Evolutionary conservation across 1,140 invertebrate species (phyloP), one percentile per base, ranked within the genome.

Genomic region (Prorops nasuta): DNA sequence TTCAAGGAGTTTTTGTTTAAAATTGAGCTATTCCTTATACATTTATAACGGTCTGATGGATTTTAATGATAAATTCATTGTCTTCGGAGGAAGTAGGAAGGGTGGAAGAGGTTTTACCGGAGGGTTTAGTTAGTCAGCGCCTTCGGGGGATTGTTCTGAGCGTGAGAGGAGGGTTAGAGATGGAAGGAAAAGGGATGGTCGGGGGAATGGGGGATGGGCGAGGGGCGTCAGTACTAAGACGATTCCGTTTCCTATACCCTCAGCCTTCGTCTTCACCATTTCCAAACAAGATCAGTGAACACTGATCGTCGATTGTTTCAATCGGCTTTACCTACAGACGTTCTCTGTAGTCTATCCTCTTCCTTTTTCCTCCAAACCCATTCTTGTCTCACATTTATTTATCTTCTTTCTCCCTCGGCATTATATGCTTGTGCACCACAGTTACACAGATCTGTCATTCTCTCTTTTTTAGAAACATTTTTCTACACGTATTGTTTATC

Each of bases 241-340:
- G 36, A 28, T 35, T 21, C 10, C 31, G 14, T 31, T 12, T 39
- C 6, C 38, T 19, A 14, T 19, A 17, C n/a, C 38, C 36, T 47
- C 21, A 31, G 16, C 15, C 28, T 35, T 10, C 3, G 10, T 8
- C 15, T n/a, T 14, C 17, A 28, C 53, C 34, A 56, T 60, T 61
- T 56, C 49, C 53, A 40, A 59, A 20, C 19, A 39, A 49, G 54
- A 61, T 61, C 58, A 61, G 43, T 46, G 49, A 60, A 60, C 59
- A 61, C 42, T 52, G 59, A 61, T 61, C 58, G 58, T 22, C 58
- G 58, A 61, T 61, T 61, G 58, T 61, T 61, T 61, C 54, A 60
- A 61, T 61, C 59, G 58, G 49, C 58, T 61, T 61, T 60, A 56
- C 22, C 48, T 49, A 53, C 38, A 35, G 24, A n/a, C 41, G 10